A percentile compares a stretch with the other conserved stretches of the same genome.
Evolutionary conservation across 2,888 invertebrate genomes (phyloP).

Genomic region (Drosophila meridionalis): DNA sequence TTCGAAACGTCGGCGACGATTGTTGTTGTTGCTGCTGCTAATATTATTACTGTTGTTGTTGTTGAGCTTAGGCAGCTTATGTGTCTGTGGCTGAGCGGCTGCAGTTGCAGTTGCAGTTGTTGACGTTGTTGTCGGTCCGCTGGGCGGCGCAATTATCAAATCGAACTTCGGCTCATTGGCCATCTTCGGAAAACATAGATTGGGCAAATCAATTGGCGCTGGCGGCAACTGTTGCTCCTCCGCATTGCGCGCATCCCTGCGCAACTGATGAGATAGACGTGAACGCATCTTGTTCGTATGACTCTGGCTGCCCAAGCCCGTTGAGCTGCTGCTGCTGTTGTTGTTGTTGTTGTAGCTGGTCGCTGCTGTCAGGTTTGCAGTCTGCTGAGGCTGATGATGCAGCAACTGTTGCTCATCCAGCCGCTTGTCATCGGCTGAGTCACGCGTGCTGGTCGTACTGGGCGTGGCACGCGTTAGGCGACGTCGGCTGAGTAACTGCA

Average conservation of each 20-base stretch:
- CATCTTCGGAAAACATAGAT: slow-evolving; percentile 84
- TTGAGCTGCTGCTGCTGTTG: slow-evolving; percentile 13
- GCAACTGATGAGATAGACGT: slow-evolving; percentile 59
- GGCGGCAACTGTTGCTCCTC: slow-evolving; percentile 84
- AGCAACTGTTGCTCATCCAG: slow-evolving; percentile 14
- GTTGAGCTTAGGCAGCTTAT: neutral
- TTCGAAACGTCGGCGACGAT: slow-evolving; percentile 37
- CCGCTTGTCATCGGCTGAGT: slow-evolving; percentile 8
- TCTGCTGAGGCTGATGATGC: slow-evolving; percentile 12
- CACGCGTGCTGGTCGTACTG: slow-evolving; percentile 81
- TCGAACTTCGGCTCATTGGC: slow-evolving; percentile 83
- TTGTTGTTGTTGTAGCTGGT: neutral
- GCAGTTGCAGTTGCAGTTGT: neutral
- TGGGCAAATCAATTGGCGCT: slow-evolving; percentile 86
- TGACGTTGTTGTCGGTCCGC: neutral
- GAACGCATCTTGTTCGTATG: slow-evolving; percentile 68
- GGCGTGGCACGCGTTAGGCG: slow-evolving; percentile 87
- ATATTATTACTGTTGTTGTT: neutral
- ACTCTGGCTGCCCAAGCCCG: slow-evolving; percentile 29
- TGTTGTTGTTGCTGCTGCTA: slow-evolving; percentile 19
- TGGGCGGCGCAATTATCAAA: slow-evolving; percentile 62
- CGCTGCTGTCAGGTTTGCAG: neutral
- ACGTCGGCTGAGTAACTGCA: slow-evolving; percentile 87
- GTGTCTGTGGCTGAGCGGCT: neutral
- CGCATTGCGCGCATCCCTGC: slow-evolving; percentile 54